These are phyloP conservation scores for Brevimyrus niger DNA, from an alignment of 2,113 vertebrate species.

Conservation along the genomic window DNA sequence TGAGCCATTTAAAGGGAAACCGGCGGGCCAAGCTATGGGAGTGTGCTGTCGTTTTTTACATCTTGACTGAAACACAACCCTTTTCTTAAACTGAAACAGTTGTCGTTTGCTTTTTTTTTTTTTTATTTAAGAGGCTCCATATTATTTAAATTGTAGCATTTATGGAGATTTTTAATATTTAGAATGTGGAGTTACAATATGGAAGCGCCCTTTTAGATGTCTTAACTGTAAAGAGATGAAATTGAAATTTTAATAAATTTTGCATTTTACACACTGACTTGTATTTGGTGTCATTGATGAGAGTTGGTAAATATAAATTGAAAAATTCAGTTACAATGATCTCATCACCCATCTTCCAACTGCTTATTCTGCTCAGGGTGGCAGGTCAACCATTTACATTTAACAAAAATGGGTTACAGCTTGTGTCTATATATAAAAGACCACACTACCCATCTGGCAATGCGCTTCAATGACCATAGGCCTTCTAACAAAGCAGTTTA, in stretches of 20 bases:
- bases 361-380: background rate
- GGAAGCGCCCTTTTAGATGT: slow-evolving; percentile 17
- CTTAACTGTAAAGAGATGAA: slow-evolving; percentile 51
- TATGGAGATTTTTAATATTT: slow-evolving; percentile 53
- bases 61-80: slow-evolving; percentile 22
- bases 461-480: background rate
- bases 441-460: background rate
- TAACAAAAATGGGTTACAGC: background rate
- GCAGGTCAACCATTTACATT: background rate
- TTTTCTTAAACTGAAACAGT: slow-evolving; percentile 25
- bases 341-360: background rate
- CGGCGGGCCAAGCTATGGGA: background rate
- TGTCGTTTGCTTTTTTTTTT: slow-evolving; percentile 26
- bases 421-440: background rate
- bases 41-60: slow-evolving; percentile 29
- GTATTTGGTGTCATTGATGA: background rate
- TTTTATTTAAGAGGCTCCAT: slow-evolving; percentile 41
- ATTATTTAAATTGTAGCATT: slow-evolving; percentile 55
- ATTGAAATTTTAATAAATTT: slow-evolving; percentile 56
- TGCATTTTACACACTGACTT: slow-evolving; percentile 44
- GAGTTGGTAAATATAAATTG: background rate
- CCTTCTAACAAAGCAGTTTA: background rate
- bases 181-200: slow-evolving; percentile 37
- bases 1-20: slow-evolving; percentile 8
- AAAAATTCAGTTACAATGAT: background rate